Percentiles rank a stretch among this genome's conserved stretches.
These are phyloP conservation scores for Scatophagus argus DNA, from an alignment of 2,113 vertebrate genomes.

Conservation along the genomic window DNA sequence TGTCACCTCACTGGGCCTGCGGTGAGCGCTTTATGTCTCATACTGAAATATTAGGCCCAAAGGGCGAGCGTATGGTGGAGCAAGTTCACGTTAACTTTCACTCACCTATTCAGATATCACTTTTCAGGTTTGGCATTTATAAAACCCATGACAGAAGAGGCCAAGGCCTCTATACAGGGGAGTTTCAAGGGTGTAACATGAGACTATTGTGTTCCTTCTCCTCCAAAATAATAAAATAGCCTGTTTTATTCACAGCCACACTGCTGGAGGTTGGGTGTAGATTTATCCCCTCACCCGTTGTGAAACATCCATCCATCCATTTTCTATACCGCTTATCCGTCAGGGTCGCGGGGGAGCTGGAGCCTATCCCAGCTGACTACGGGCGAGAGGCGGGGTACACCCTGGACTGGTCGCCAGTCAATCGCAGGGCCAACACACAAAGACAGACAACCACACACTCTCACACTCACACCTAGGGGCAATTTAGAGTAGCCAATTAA, in stretches of 20 bases:
- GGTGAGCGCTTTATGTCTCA: conserved; percentile 10
- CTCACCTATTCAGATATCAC: conserved; percentile 48
- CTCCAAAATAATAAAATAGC: conserved; percentile 20
- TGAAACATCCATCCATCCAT: no score
- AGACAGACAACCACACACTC: no score
- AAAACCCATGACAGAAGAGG: conserved; percentile 35
- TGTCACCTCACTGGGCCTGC: conserved; percentile 6
- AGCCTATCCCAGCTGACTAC: no score
- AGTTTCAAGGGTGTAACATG: conserved; percentile 40
- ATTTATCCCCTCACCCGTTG: conserved; percentile 36
- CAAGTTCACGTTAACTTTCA: conserved; percentile 36
- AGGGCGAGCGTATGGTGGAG: conserved; percentile 16
- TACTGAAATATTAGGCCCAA: conserved; percentile 22
- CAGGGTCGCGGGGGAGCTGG: no score
- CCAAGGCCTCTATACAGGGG: conserved; percentile 12
- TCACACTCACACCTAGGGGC: no score
- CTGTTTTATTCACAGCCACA: conserved; percentile 31
- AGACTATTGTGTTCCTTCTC: conserved; percentile 45
- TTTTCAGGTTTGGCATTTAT: conserved; percentile 49
- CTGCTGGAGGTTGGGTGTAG: not conserved
- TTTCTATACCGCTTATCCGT: no score
- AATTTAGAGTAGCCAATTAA: no score
- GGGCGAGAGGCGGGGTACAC: no score
- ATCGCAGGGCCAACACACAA: no score
- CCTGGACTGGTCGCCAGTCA: no score